Percentiles rank a stretch among this genome's conserved stretches.
phyloP scores from a whole-genome alignment of 2,888 invertebrate genomes.

The Ennomos erosarius region DNA sequence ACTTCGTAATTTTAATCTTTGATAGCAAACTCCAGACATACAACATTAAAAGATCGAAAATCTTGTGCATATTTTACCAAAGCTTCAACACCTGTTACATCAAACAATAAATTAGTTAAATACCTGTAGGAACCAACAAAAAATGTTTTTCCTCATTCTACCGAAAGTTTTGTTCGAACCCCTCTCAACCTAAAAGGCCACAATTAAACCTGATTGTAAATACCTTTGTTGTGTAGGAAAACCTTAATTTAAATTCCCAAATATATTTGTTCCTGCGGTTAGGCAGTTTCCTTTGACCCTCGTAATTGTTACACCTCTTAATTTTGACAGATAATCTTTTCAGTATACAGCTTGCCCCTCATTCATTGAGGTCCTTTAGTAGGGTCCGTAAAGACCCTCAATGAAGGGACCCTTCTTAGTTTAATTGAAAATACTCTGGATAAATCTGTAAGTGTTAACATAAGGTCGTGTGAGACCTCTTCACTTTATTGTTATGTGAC shows the following conservation, averaged over 20 bases:
- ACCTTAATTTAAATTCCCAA: constrained; percentile 33
- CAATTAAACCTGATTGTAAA: constrained; percentile 34
- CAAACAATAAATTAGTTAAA: neutral
- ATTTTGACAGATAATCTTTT: constrained; percentile 44
- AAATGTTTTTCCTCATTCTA: constrained; percentile 14
- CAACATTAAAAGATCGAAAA: too few species aligned
- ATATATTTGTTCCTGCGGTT: constrained; percentile 31
- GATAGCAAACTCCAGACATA: too few species aligned
- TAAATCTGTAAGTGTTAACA: constrained; percentile 50
- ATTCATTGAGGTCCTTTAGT: constrained; percentile 29
- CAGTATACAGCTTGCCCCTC: constrained; percentile 30
- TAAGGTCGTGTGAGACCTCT: constrained; percentile 48
- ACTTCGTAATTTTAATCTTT: too few species aligned
- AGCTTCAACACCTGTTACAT: neutral
- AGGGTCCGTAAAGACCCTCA: constrained; percentile 28
- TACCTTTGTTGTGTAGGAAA: constrained; percentile 31
- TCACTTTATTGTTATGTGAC: constrained; percentile 33
- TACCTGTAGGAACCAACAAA: constrained; percentile 8
- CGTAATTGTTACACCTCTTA: constrained; percentile 44
- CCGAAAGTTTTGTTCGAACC: constrained; percentile 21
- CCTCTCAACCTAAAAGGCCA: constrained; percentile 15
- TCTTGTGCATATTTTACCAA: neutral
- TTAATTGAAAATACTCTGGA: constrained; percentile 66
- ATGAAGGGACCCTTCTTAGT: constrained; percentile 56
- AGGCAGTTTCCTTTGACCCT: constrained; percentile 30